These are phyloP conservation scores for Cancer borealis DNA, from an alignment of 2,888 invertebrate species.

Conservation along the genomic window DNA sequence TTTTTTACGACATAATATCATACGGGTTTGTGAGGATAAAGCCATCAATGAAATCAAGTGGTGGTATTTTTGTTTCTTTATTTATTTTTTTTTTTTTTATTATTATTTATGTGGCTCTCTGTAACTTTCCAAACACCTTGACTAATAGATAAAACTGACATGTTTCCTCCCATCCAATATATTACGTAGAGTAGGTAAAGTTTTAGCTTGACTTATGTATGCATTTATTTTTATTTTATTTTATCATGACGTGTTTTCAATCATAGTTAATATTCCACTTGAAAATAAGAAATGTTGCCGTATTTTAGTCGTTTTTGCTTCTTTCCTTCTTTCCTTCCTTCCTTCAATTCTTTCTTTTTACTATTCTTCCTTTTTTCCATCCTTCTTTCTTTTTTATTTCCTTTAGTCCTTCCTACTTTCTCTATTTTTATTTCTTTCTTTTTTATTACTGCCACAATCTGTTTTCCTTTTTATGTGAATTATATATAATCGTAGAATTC, in stretches of 20 bases:
- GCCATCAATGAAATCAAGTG: background rate
- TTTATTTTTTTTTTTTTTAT: background rate
- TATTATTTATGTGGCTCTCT: too few species aligned
- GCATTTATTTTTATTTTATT: too few species aligned
- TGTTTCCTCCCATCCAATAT: too few species aligned
- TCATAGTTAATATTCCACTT: too few species aligned
- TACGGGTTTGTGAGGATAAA: background rate
- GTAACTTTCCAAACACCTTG: too few species aligned
- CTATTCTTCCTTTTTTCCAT: background rate
- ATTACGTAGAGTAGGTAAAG: too few species aligned
- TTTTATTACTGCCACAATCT: background rate
- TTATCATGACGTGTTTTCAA: too few species aligned
- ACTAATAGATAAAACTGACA: too few species aligned
- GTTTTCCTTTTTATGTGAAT: background rate
- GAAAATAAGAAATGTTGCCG: too few species aligned
- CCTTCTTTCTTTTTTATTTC: background rate
- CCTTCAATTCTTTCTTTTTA: background rate
- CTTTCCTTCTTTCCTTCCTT: background rate
- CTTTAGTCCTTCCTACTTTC: background rate
- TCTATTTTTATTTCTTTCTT: background rate
- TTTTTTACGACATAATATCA: background rate
- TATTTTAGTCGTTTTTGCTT: background rate
- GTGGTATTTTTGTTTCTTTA: background rate
- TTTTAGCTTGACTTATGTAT: too few species aligned
- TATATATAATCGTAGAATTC: too few species aligned